These are phyloP conservation scores for Eidolon helvum DNA, from an alignment of 2,113 vertebrate genomes.

Conservation along the genomic window DNA sequence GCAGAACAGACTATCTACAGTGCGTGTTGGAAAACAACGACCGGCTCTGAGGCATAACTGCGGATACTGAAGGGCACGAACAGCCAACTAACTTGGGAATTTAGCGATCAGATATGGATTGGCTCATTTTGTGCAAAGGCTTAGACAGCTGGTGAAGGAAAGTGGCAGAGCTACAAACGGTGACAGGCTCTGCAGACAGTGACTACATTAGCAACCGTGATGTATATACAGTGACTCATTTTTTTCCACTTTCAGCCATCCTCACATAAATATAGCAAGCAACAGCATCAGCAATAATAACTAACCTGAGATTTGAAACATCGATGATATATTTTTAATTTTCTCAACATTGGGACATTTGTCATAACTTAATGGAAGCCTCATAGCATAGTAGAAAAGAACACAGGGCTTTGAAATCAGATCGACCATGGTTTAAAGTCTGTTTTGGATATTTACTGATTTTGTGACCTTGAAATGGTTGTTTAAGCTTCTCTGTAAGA, in stretches of 20 bases:
- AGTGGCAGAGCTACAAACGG: conserved; percentile 36
- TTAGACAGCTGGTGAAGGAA: conserved; percentile 61
- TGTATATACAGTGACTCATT: conserved; percentile 47
- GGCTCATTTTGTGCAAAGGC: conserved; percentile 33
- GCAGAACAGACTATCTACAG: background rate
- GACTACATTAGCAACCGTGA: conserved; percentile 55
- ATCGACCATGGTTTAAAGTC: background rate
- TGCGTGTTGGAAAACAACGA: background rate
- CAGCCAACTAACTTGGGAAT: background rate
- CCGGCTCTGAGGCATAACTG: background rate
- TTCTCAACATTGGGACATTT: background rate
- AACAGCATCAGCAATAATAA: conserved; percentile 41
- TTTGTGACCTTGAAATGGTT: conserved; percentile 12
- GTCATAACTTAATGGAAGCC: conserved; percentile 8
- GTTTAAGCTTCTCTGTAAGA: background rate
- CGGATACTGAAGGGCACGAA: background rate
- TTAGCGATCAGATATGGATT: background rate
- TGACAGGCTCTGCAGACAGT: conserved; percentile 58
- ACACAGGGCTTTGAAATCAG: background rate
- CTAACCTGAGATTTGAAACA: conserved; percentile 24
- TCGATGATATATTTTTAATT: conserved; percentile 45
- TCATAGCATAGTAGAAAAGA: background rate
- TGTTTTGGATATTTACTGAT: background rate
- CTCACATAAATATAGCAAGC: conserved; percentile 49
- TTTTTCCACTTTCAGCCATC: conserved; percentile 26